Conservation (phyloP, 2,113 vertebrate species). For the Zosterops hypoxanthus region DNA sequence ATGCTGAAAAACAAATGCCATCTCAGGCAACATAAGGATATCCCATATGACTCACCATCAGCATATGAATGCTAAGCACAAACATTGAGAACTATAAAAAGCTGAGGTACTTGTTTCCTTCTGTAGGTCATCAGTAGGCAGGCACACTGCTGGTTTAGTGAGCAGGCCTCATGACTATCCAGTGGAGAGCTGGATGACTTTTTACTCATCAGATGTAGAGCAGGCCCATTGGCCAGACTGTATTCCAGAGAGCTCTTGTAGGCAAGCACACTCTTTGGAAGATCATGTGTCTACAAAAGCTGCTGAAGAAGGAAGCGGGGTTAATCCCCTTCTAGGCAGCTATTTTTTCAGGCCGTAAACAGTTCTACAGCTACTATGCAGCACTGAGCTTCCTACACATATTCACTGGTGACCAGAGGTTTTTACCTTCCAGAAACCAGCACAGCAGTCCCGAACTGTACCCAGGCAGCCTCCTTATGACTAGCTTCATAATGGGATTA, state of each 20-base stretch:
- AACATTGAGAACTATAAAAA: not conserved
- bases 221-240: accelerated
- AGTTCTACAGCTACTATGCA: not conserved
- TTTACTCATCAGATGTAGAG: not conserved
- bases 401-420: not conserved
- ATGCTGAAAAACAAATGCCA: constrained; percentile 12
- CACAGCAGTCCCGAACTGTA: not conserved
- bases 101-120: not conserved
- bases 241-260: not conserved
- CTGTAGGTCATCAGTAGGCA: not conserved
- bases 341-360: not conserved
- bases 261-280: not conserved
- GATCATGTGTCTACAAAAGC: not conserved
- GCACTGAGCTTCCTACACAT: not conserved
- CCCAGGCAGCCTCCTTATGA: not conserved
- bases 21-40: constrained; percentile 20
- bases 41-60: not conserved
- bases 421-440: not conserved
- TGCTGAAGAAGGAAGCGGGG: not conserved
- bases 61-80: not conserved
- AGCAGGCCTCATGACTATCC: not conserved
- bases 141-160: not conserved
- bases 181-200: not conserved
- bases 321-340: not conserved
- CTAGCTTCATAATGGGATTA: not conserved